Percentiles rank a stretch among this genome's conserved stretches.
phyloP scores from a whole-genome alignment of 2,888 invertebrate species.

The Brachypalpus laphriformis region DNA sequence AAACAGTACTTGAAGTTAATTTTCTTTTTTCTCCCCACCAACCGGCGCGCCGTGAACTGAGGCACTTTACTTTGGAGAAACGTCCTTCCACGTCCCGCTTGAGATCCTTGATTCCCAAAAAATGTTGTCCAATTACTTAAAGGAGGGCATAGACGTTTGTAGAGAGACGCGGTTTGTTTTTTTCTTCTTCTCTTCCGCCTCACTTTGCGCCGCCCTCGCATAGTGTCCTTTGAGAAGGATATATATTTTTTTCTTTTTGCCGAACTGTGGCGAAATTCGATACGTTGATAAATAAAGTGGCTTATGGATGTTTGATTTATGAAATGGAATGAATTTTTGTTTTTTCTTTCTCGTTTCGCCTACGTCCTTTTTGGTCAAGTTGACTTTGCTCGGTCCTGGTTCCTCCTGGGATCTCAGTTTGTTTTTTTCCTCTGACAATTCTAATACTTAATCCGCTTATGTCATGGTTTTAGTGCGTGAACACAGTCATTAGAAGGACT shows the following conservation, averaged over 20 bases:
- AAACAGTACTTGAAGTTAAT: constrained; percentile 54
- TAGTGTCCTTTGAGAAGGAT: constrained; percentile 45
- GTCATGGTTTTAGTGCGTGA: constrained; percentile 73
- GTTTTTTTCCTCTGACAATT: constrained; percentile 25
- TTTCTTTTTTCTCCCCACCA: neutral
- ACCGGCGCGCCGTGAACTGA: too few relatives aligned
- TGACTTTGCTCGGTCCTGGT: constrained; percentile 12
- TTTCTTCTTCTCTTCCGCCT: neutral
- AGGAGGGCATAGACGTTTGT: constrained; percentile 33
- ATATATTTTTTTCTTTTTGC: neutral
- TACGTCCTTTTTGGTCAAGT: constrained; percentile 24
- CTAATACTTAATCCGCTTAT: constrained; percentile 69
- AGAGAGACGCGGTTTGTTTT: constrained; percentile 3
- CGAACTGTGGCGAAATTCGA: constrained; percentile 54
- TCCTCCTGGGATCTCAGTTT: constrained; percentile 13
- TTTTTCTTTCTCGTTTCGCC: neutral
- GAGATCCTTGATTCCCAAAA: constrained; percentile 27
- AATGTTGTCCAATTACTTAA: constrained; percentile 66
- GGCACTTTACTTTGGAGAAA: neutral
- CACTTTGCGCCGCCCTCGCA: neutral
- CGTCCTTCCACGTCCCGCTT: neutral
- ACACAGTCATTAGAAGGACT: constrained; percentile 57
- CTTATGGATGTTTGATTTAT: constrained; percentile 74
- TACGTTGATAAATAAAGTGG: constrained; percentile 67
- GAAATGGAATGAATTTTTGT: constrained; percentile 49